Evolutionary conservation across 2,888 invertebrate genomes (phyloP).

Genomic region (Drosophila vallismaia): DNA sequence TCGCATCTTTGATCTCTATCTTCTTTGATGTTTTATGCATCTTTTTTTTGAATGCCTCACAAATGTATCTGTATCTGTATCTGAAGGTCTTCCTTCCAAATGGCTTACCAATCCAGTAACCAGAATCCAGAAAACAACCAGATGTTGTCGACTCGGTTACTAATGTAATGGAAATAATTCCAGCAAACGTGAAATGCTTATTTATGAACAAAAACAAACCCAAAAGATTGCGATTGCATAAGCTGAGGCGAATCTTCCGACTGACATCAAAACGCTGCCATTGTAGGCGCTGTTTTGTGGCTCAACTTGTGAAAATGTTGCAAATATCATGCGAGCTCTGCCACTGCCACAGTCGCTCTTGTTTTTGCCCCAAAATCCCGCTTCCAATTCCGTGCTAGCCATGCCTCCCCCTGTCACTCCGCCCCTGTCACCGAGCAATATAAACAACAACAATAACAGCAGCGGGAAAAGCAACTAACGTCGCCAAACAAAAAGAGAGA

Average conservation of each 20-base stretch:
- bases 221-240: slow-evolving; percentile 38
- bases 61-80: neutral
- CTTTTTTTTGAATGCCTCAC: neutral
- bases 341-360: slow-evolving; percentile 2
- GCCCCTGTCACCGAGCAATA: slow-evolving; percentile 46
- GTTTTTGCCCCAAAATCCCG: slow-evolving; percentile 21
- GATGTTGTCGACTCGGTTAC: slow-evolving; percentile 56
- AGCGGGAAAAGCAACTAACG: slow-evolving; percentile 43
- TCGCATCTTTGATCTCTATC: neutral
- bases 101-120: neutral
- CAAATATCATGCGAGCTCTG: slow-evolving; percentile 25
- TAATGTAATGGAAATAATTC: slow-evolving; percentile 77
- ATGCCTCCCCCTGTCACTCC: neutral
- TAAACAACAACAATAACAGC: slow-evolving; percentile 55
- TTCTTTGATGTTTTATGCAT: neutral
- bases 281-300: slow-evolving; percentile 26
- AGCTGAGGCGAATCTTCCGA: slow-evolving; percentile 34
- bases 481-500: slow-evolving; percentile 61
- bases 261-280: slow-evolving; percentile 16
- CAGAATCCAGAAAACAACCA: slow-evolving; percentile 4
- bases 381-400: slow-evolving; percentile 12
- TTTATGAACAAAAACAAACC: slow-evolving; percentile 57
- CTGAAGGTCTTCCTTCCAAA: neutral
- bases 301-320: slow-evolving; percentile 46
- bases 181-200: slow-evolving; percentile 64